Percentiles rank a stretch among this genome's conserved stretches.
These are phyloP conservation scores for Meloidogyne chitwoodi DNA, from an alignment of 1,140 invertebrate species.

Conservation along the genomic window DNA sequence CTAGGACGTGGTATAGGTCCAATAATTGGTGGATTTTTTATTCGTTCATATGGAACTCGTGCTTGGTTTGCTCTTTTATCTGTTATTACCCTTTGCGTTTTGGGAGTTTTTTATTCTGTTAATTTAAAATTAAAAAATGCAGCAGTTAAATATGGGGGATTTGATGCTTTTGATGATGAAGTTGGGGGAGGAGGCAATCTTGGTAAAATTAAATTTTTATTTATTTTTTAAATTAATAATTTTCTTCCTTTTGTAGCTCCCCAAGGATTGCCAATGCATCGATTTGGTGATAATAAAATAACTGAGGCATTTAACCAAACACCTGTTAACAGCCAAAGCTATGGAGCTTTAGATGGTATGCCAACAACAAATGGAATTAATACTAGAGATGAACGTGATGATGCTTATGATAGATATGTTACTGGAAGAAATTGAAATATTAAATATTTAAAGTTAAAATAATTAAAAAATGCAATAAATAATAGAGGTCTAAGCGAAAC, in stretches of 20 bases:
- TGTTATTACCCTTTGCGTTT: conserved; percentile 31
- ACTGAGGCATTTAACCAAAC: conserved; percentile 47
- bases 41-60: conserved; percentile 33
- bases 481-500: too few species aligned
- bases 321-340: conserved; percentile 36
- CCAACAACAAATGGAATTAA: conserved; percentile 6
- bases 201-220: conserved; percentile 10
- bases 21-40: conserved; percentile 44
- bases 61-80: conserved; percentile 36
- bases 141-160: conserved; percentile 35
- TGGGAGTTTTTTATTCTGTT: conserved; percentile 40
- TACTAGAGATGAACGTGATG: conserved; percentile 10
- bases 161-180: conserved; percentile 42
- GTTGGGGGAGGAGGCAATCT: conserved; percentile 23
- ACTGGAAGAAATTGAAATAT: neutral
- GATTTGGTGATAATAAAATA: conserved; percentile 34
- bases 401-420: conserved; percentile 25
- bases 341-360: conserved; percentile 36
- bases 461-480: neutral
- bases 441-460: neutral
- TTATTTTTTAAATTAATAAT: too few species aligned
- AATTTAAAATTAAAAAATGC: conserved; percentile 40
- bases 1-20: conserved; percentile 43
- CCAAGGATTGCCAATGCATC: conserved; percentile 41
- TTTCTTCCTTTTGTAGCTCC: conserved; percentile 32